Conservation (phyloP, 2,888 invertebrate species). For the Mylabris sibirica region DNA sequence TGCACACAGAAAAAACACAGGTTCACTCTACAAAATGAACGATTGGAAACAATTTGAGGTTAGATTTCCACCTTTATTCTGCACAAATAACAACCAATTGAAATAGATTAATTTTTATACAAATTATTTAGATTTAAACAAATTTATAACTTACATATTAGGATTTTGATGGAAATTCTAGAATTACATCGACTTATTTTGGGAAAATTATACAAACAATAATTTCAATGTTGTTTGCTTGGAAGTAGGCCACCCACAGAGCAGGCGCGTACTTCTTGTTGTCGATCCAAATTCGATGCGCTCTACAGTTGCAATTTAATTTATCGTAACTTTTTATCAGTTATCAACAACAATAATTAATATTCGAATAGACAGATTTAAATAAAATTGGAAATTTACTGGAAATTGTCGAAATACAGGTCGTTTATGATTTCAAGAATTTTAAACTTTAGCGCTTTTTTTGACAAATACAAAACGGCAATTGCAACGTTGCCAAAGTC, state of each 20-base stretch:
- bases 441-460: too few relatives aligned
- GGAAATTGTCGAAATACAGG: too few relatives aligned
- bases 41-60: constrained; percentile 35
- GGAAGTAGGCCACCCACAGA: constrained; percentile 43
- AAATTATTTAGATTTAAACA: neutral
- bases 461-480: too few relatives aligned
- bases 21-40: neutral
- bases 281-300: constrained; percentile 24
- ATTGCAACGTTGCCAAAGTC: too few relatives aligned
- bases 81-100: neutral
- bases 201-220: neutral
- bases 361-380: too few relatives aligned
- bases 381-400: too few relatives aligned
- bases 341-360: neutral
- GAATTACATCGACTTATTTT: neutral
- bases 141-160: neutral
- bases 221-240: neutral
- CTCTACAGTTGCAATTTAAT: neutral
- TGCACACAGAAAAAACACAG: neutral
- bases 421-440: too few relatives aligned
- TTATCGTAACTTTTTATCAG: neutral
- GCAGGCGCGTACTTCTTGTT: constrained; percentile 42
- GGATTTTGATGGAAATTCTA: neutral
- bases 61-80: constrained; percentile 24
- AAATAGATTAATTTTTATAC: neutral